phyloP scores from a whole-genome alignment of 2,113 vertebrate genomes.

The Morone saxatilis region DNA sequence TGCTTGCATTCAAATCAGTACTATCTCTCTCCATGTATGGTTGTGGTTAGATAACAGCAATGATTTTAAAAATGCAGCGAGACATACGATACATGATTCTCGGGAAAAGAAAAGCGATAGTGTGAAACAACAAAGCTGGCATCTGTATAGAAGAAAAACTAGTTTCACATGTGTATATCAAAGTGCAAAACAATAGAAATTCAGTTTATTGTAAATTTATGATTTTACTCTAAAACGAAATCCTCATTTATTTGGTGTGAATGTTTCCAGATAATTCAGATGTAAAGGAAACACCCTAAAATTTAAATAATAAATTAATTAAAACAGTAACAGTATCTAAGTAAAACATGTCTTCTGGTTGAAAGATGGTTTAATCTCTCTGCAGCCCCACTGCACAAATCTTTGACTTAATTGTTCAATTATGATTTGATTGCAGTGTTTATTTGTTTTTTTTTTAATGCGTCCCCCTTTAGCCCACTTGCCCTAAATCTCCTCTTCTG shows the following conservation, averaged over 20 bases:
- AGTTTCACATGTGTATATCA: not conserved
- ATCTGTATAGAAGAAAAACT: not conserved
- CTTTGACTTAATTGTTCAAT: constrained; percentile 16
- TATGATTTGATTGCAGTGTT: constrained; percentile 12
- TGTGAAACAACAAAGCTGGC: constrained; percentile 5
- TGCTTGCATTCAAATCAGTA: not conserved
- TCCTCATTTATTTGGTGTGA: not conserved
- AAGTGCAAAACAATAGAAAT: not conserved
- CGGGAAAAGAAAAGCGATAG: not conserved
- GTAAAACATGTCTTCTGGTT: constrained; percentile 5
- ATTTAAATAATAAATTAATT: not conserved
- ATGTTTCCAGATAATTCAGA: constrained; percentile 9
- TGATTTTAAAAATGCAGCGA: not conserved
- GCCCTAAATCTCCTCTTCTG: not conserved
- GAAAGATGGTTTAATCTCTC: constrained; percentile 9
- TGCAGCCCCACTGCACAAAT: constrained; percentile 18
- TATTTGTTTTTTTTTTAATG: not conserved
- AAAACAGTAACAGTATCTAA: not conserved
- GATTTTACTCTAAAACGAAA: constrained; percentile 11
- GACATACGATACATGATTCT: not conserved
- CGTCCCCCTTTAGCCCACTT: constrained; percentile 10
- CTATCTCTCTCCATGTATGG: not conserved
- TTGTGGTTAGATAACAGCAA: not conserved
- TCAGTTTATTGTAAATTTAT: constrained; percentile 7
- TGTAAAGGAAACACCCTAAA: not conserved